A percentile compares a stretch with the other conserved stretches of the same genome.
Conservation (phyloP, 92 coral and sea anemone genomes). For the Porites lobata region DNA sequence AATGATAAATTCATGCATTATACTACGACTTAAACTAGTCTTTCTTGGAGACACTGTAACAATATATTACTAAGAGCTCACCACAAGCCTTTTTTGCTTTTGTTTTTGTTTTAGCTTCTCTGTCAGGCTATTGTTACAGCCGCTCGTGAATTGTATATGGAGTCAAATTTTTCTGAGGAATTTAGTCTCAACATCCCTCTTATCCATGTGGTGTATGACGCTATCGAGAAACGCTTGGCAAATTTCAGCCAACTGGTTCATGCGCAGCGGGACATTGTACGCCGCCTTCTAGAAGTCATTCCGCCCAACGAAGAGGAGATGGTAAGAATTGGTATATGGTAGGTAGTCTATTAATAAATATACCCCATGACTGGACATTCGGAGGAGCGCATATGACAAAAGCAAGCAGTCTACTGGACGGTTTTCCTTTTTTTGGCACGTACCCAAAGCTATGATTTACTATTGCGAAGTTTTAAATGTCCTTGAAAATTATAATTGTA, state of each 20-base stretch:
- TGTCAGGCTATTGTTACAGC: conserved; percentile 64
- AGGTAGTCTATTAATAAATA: too few relatives aligned
- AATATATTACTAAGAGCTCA: too few relatives aligned
- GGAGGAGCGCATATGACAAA: too few relatives aligned
- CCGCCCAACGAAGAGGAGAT: conserved; percentile 68
- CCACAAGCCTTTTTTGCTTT: background rate
- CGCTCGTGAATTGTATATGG: conserved; percentile 64
- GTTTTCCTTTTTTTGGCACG: too few relatives aligned
- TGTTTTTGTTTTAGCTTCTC: conserved; percentile 48
- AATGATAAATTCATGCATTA: too few relatives aligned
- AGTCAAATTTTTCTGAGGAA: conserved; percentile 13
- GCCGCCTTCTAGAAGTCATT: conserved; percentile 49
- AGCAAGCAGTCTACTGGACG: too few relatives aligned
- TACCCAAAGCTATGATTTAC: too few relatives aligned
- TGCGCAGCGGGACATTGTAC: conserved; percentile 67
- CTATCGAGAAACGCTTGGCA: conserved; percentile 66
- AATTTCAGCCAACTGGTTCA: conserved; percentile 74
- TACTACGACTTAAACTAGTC: too few relatives aligned
- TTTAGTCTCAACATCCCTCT: conserved; percentile 62
- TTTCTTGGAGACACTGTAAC: too few relatives aligned
- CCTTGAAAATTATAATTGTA: too few relatives aligned
- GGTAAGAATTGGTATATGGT: conserved; percentile 45
- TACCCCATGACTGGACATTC: too few relatives aligned
- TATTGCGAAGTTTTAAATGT: too few relatives aligned
- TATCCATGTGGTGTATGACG: conserved; percentile 67